A percentile compares a stretch with the other conserved stretches of the same genome.
Conservation (phyloP, 2,888 invertebrate genomes). For the Sympetrum striolatum region DNA sequence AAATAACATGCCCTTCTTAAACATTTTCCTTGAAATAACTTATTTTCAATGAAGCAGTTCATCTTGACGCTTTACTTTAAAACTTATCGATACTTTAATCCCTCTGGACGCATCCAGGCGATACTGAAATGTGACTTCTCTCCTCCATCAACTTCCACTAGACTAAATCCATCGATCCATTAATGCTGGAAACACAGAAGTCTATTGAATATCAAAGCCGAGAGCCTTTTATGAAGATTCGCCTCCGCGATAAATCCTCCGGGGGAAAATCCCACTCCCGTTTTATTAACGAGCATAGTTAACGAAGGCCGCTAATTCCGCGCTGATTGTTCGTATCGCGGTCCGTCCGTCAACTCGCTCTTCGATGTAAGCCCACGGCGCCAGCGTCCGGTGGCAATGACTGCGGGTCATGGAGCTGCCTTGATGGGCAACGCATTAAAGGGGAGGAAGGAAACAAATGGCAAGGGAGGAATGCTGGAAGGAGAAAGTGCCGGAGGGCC, state of each 20-base stretch:
- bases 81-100: no score
- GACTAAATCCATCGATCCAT: neutral
- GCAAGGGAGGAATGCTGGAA: neutral
- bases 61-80: no score
- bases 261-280: neutral
- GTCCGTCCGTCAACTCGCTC: neutral
- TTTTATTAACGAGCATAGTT: neutral
- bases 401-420: neutral
- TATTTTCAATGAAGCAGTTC: no score
- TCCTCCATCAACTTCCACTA: no score
- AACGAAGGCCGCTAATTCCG: neutral
- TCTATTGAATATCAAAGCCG: neutral
- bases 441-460: neutral
- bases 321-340: neutral
- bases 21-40: no score
- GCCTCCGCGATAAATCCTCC: neutral
- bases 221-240: neutral
- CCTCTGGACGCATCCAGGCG: no score
- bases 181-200: neutral
- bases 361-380: neutral
- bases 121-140: no score
- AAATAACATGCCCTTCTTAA: no score
- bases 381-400: neutral
- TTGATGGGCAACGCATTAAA: neutral
- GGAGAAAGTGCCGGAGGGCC: neutral